Evolutionary conservation across 2,797 vertebrate species (phyloP), one percentile per base, ranked within the genome.

Genomic region (Parotocinclus haroldoi): DNA sequence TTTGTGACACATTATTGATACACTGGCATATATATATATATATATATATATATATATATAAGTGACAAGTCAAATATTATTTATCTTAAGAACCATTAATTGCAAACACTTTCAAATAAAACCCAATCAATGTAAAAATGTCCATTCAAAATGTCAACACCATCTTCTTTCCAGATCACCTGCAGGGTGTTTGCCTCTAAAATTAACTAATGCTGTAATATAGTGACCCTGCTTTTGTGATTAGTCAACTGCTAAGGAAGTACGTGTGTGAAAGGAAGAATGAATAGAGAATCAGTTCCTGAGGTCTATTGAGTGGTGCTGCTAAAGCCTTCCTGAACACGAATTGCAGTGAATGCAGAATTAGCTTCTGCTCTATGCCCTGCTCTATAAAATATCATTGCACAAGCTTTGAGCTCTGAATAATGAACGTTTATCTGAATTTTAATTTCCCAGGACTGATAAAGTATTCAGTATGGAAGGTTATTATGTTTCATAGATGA

Each of bases 401-500:
- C 64, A 58, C 61, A 69, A 62, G 71, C 77, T 78, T 77, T 74
- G 68, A 73, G 53, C 73, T 72, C 49, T 63, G 68, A 77, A 80
- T 79, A 78, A 79, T 79, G 70, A 78, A 75, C 75, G 69, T 80
- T 79, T 74, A 53, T 74, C 65, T 68, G 79, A 76, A 79, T 82
- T 78, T 82, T 74, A 78, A 82, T 79, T 80, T 79, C 74, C 80
- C 65, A 54, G 19, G 71, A 68, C 77, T 74, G 71, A 69, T 72
- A 74, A 79, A 63, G 77, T 76, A 79, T 78, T 78, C 74, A 73
- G 11, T 66, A 73, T 38, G 68, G 68, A 66, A 74, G 73, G 63
- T 69, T 68, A 75, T 76, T 72, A 63, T 74, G 59, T 63, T 73
- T 70, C 60, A 63, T 37, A 36, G 70, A 76, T 71, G 63, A 65